Conservation (phyloP, 1,140 invertebrate genomes). For the Manduca sexta region DNA sequence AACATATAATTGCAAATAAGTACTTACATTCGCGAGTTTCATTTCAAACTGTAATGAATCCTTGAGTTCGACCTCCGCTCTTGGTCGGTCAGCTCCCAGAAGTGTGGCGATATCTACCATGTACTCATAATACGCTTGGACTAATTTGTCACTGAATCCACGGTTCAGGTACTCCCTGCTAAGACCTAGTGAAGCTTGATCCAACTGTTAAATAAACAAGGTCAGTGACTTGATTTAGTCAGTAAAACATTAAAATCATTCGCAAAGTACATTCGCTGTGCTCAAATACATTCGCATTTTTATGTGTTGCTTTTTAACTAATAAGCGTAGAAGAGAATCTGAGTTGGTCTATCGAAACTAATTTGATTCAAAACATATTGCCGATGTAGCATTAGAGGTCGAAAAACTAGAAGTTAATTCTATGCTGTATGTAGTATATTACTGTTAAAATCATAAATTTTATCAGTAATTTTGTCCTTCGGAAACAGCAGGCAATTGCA, state of each 20-base stretch:
- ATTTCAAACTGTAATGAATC: slow-evolving; percentile 95
- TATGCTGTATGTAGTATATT: no score
- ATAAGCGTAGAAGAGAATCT: no score
- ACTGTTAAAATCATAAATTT: no score
- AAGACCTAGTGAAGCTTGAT: slow-evolving; percentile 92
- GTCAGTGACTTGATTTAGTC: not conserved
- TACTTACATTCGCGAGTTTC: slow-evolving; percentile 90
- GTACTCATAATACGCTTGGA: slow-evolving; percentile 86
- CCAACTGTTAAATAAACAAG: slow-evolving; percentile 77
- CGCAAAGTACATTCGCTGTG: slow-evolving; percentile 13
- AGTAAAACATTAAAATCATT: slow-evolving; percentile 4
- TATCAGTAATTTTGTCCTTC: no score
- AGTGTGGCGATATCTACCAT: slow-evolving; percentile 91
- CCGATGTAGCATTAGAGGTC: no score
- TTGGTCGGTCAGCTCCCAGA: slow-evolving; percentile 84
- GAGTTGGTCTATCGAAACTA: no score
- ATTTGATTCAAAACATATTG: no score
- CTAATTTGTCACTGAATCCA: slow-evolving; percentile 85
- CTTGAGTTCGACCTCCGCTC: slow-evolving; percentile 83
- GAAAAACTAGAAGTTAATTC: no score
- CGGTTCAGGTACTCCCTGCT: slow-evolving; percentile 92
- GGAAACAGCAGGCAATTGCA: no score
- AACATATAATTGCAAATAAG: no score
- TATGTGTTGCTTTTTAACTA: no score
- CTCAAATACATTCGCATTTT: no score